Conservation (phyloP, 2,113 vertebrate species). For the Prunella himalayana region DNA sequence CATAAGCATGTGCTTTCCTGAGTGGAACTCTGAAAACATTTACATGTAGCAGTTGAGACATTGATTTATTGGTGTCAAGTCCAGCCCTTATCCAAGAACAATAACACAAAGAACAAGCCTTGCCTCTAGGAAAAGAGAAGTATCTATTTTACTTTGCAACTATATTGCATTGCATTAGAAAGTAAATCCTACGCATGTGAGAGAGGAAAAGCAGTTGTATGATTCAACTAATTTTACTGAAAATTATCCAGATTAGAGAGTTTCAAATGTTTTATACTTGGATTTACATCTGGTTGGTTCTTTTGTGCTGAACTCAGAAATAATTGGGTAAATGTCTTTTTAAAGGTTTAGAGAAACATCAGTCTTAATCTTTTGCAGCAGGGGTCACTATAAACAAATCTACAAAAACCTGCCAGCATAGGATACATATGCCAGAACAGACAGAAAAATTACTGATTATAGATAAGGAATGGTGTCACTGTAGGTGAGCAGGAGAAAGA, state of each 20-base stretch:
- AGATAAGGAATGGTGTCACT: neutral
- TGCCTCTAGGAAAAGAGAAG: neutral
- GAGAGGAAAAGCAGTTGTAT: neutral
- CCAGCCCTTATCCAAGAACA: neutral
- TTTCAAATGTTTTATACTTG: neutral
- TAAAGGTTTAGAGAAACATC: neutral
- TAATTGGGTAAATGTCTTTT: neutral
- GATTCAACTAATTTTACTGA: neutral
- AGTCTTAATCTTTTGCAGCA: constrained; percentile 39
- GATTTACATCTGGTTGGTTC: neutral
- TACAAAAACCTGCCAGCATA: neutral
- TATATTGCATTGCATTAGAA: neutral
- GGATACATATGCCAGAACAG: neutral
- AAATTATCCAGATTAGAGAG: neutral
- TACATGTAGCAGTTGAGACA: neutral
- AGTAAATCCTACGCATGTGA: neutral
- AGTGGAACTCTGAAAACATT: neutral
- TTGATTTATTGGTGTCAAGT: neutral
- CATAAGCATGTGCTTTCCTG: neutral
- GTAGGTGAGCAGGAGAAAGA: neutral
- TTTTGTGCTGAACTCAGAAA: neutral
- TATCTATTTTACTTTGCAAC: neutral
- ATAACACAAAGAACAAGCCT: neutral
- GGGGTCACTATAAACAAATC: constrained; percentile 52
- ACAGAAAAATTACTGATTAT: neutral